phyloP scores from a whole-genome alignment of 2,888 invertebrate genomes.

The Philereme vetulata region DNA sequence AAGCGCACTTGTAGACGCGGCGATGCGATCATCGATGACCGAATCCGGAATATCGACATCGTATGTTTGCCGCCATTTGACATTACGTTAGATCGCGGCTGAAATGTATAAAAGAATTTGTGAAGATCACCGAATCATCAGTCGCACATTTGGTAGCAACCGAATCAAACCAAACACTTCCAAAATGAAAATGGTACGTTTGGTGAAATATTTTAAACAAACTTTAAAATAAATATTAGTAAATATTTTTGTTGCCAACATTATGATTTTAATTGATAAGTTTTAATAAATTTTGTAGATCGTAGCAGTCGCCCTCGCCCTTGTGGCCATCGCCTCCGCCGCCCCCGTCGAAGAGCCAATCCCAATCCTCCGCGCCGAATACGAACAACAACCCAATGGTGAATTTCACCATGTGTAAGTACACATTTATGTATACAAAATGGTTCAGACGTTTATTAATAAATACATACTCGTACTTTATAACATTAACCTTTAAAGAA shows the following conservation, averaged over 20 bases:
- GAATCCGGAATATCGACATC: slow-evolving; percentile 70
- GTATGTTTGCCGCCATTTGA: slow-evolving; percentile 65
- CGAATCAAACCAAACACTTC: slow-evolving; percentile 54
- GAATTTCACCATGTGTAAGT: slow-evolving; percentile 57
- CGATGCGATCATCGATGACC: slow-evolving; percentile 60
- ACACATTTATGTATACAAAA: neutral
- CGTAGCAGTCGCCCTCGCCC: slow-evolving; percentile 58
- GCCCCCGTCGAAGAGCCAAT: slow-evolving; percentile 41
- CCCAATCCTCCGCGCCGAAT: slow-evolving; percentile 55
- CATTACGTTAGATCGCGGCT: slow-evolving; percentile 68
- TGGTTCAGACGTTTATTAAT: no score
- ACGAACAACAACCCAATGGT: slow-evolving; percentile 58
- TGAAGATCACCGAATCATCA: slow-evolving; percentile 60
- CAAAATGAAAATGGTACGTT: slow-evolving; percentile 77
- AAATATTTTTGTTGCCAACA: neutral
- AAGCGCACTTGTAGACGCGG: slow-evolving; percentile 39
- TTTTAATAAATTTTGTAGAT: slow-evolving; percentile 32
- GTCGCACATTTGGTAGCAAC: slow-evolving; percentile 67
- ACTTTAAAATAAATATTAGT: neutral
- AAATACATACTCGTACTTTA: no score
- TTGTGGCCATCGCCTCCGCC: slow-evolving; percentile 61
- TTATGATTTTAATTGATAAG: no score
- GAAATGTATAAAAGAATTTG: slow-evolving; percentile 78
- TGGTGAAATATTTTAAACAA: no score
- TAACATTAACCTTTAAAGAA: no score